Evolutionary conservation across 2,113 vertebrate species (phyloP).

Genomic region (Kryptolebias marmoratus): DNA sequence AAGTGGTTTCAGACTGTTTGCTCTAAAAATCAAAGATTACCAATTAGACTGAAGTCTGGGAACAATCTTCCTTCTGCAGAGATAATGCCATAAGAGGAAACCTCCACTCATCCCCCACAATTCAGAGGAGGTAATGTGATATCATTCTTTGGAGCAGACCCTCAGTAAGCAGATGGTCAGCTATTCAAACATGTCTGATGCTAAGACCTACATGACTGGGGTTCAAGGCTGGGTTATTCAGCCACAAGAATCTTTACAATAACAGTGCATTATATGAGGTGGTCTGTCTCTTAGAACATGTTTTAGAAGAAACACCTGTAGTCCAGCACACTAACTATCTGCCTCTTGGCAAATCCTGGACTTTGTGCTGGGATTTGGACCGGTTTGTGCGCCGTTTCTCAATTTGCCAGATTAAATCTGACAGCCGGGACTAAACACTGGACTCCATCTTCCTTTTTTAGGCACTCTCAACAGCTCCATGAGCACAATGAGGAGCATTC

Average conservation of each 20-base stretch:
- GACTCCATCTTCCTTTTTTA: slow-evolving; percentile 25
- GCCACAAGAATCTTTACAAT: slow-evolving; percentile 19
- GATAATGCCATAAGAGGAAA: slow-evolving; percentile 33
- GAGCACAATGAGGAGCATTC: background rate
- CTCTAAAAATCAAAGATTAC: no score
- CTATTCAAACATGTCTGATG: slow-evolving; percentile 62
- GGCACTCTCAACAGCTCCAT: slow-evolving; percentile 10
- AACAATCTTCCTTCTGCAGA: background rate
- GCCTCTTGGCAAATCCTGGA: background rate
- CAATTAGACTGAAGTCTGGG: no score
- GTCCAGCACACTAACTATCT: background rate
- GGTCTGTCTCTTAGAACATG: background rate
- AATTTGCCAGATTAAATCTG: slow-evolving; percentile 30
- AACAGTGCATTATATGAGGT: background rate
- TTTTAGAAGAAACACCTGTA: background rate
- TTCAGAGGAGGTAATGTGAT: slow-evolving; percentile 65
- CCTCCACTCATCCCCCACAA: slow-evolving; percentile 43
- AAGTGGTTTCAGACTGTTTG: no score
- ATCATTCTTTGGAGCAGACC: slow-evolving; percentile 39
- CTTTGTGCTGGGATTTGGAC: slow-evolving; percentile 5
- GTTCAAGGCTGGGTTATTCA: slow-evolving; percentile 14
- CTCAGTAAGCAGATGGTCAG: slow-evolving; percentile 68
- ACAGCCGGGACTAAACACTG: slow-evolving; percentile 18
- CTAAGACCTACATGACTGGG: slow-evolving; percentile 26
- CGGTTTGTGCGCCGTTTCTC: slow-evolving; percentile 7